These are phyloP conservation scores for Xylota sylvarum DNA, from an alignment of 2,888 invertebrate species.

Conservation along the genomic window DNA sequence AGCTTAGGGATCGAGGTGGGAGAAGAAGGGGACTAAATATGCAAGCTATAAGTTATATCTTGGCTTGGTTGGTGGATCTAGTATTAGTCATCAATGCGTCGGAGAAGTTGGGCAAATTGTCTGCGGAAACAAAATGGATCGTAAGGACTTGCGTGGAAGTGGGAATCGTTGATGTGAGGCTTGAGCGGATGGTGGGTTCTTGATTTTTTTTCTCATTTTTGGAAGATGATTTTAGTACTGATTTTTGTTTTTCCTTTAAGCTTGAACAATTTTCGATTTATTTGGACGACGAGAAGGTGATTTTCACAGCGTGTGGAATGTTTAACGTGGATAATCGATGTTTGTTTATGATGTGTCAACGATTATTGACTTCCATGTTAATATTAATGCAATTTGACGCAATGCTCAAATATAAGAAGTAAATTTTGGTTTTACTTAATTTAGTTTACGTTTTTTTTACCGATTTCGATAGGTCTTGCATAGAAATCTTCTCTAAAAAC, in stretches of 20 bases:
- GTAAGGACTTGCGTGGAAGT: constrained; percentile 32
- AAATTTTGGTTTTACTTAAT: too few species aligned
- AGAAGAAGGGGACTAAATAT: neutral
- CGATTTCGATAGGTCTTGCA: too few species aligned
- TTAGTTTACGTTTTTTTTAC: too few species aligned
- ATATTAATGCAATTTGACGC: constrained; percentile 61
- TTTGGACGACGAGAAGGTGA: constrained; percentile 21
- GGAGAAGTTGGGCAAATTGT: constrained; percentile 51
- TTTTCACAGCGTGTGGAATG: constrained; percentile 54
- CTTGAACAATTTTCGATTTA: constrained; percentile 59
- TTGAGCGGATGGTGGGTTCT: constrained; percentile 55
- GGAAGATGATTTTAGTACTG: neutral
- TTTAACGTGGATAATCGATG: constrained; percentile 58
- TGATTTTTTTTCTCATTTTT: neutral
- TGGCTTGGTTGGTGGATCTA: constrained; percentile 73
- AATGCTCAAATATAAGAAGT: constrained; percentile 6
- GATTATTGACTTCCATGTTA: constrained; percentile 15
- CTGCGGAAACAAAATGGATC: constrained; percentile 44
- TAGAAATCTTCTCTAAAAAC: too few species aligned
- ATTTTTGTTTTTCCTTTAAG: constrained; percentile 42
- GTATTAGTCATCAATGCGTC: constrained; percentile 68
- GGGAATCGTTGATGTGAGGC: constrained; percentile 30
- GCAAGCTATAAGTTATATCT: constrained; percentile 40
- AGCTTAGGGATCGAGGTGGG: neutral
- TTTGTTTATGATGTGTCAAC: constrained; percentile 44